Evolutionary conservation across 2,888 invertebrate species (phyloP).

Genomic region (Anorthoa munda): DNA sequence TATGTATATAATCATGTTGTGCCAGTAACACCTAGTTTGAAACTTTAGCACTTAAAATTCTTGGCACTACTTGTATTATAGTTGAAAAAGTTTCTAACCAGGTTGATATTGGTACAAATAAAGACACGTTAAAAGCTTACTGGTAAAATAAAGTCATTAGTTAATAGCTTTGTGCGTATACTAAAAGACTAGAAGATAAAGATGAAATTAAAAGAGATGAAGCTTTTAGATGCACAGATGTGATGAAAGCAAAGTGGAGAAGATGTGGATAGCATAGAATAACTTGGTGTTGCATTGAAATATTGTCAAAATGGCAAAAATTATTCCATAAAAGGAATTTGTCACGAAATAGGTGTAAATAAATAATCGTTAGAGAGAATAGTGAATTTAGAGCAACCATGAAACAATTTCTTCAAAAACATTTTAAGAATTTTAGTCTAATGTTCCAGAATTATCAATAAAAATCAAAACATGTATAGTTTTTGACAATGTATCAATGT

Average conservation of each 20-base stretch:
- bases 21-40: conserved; percentile 65
- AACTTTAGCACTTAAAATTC: conserved; percentile 31
- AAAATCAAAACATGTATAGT: not conserved
- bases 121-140: conserved; percentile 69
- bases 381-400: conserved; percentile 6
- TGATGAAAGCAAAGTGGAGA: conserved; percentile 51
- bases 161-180: conserved; percentile 70
- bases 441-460: not conserved
- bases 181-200: conserved; percentile 59
- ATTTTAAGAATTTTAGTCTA: not conserved
- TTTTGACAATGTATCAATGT: conserved; percentile 67
- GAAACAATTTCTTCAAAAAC: not conserved
- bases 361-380: not conserved
- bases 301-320: conserved; percentile 67
- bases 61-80: conserved; percentile 9
- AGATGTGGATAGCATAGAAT: conserved; percentile 46
- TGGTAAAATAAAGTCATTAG: conserved; percentile 66
- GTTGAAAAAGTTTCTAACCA: conserved; percentile 39
- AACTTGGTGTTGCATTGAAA: conserved; percentile 65
- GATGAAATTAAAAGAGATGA: conserved; percentile 42
- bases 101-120: conserved; percentile 76
- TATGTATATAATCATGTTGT: conserved; percentile 61
- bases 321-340: not conserved
- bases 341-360: not conserved
- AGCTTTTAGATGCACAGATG: conserved; percentile 67